These are phyloP conservation scores for Actinostola sp. DNA, from an alignment of 92 coral and sea anemone species.

Conservation along the genomic window DNA sequence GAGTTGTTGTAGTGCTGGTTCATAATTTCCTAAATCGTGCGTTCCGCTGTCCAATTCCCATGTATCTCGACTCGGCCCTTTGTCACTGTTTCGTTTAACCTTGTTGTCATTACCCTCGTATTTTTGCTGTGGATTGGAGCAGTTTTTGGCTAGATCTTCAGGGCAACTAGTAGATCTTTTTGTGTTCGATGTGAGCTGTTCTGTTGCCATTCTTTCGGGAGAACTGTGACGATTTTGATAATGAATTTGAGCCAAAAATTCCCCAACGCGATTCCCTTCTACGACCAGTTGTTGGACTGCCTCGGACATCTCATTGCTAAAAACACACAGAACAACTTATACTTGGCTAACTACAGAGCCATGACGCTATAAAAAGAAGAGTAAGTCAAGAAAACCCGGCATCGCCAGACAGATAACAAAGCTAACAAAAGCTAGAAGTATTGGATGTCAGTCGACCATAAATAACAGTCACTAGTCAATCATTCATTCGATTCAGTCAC, in stretches of 20 bases:
- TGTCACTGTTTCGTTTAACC: constrained; percentile 50
- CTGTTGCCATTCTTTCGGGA: constrained; percentile 47
- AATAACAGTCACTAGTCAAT: constrained; percentile 41
- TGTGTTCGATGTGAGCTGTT: constrained; percentile 17
- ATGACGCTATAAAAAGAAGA: constrained; percentile 10
- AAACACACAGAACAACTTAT: constrained; percentile 40
- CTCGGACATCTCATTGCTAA: constrained; percentile 68
- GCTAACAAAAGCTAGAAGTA: constrained; percentile 4
- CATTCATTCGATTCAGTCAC: constrained; percentile 35
- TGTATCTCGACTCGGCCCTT: constrained; percentile 64
- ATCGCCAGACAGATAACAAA: constrained; percentile 32
- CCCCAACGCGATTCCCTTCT: constrained; percentile 64
- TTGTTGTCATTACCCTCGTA: constrained; percentile 32
- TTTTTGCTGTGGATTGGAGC: constrained; percentile 12
- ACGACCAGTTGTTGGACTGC: constrained; percentile 67
- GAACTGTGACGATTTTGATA: constrained; percentile 32
- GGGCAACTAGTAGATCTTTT: constrained; percentile 45
- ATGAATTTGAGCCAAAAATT: constrained; percentile 68
- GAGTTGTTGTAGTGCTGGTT: constrained; percentile 79
- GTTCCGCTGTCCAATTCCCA: constrained; percentile 91
- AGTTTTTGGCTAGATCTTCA: constrained; percentile 35
- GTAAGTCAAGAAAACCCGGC: constrained; percentile 12
- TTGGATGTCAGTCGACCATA: constrained; percentile 32
- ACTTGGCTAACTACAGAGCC: constrained; percentile 22
- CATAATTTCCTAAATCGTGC: constrained; percentile 68